Conservation (phyloP, 1,140 invertebrate species). For the Neodiprion fabricii region DNA sequence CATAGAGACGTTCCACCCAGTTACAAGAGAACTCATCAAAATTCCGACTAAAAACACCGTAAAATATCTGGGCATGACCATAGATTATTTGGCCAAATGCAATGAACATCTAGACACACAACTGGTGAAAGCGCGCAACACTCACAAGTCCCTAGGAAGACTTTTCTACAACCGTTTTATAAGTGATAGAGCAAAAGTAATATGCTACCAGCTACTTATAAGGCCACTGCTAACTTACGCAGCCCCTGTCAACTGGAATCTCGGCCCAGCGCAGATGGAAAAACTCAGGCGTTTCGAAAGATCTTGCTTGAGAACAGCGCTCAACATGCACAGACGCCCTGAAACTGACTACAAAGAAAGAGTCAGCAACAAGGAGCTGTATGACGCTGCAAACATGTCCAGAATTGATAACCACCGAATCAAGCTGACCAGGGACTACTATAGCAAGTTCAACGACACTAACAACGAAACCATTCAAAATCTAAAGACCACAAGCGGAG, state of each 20-base stretch:
- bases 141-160: not conserved
- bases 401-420: conserved; percentile 25
- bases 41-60: not conserved
- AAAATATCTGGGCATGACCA: conserved; percentile 10
- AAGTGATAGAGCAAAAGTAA: conserved; percentile 21
- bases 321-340: conserved; percentile 5
- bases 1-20: not conserved
- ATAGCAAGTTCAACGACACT: not conserved
- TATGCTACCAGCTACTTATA: conserved; percentile 28
- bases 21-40: not conserved
- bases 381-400: conserved; percentile 21
- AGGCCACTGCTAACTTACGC: conserved; percentile 29
- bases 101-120: conserved; percentile 9
- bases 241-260: conserved; percentile 23
- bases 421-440: conserved; percentile 19
- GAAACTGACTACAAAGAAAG: not conserved
- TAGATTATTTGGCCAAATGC: conserved; percentile 18
- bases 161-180: conserved; percentile 28
- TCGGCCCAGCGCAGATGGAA: not conserved
- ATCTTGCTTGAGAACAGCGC: conserved; percentile 7
- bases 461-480: conserved; percentile 11
- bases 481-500: not conserved
- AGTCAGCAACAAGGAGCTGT: conserved; percentile 16
- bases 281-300: conserved; percentile 20
- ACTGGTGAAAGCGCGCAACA: conserved; percentile 10